Evolutionary conservation across 2,888 invertebrate species (phyloP).

Genomic region (Limnephilus marmoratus): DNA sequence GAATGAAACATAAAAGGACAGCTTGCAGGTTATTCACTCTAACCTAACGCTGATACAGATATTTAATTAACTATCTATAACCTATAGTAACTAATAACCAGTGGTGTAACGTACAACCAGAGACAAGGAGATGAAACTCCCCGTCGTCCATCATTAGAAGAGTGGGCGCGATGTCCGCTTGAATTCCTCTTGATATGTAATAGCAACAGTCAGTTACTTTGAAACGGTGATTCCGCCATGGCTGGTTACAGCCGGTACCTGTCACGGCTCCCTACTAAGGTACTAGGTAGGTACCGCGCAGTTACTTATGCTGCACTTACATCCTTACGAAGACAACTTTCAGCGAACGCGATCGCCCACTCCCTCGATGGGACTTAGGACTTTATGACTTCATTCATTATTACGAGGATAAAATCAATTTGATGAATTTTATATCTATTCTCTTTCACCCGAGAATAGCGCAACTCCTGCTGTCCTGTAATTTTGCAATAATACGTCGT

Average conservation of each 20-base stretch:
- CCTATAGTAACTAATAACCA: background rate
- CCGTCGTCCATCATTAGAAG: background rate
- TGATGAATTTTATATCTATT: background rate
- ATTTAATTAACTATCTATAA: background rate
- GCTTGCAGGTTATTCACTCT: background rate
- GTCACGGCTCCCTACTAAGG: background rate
- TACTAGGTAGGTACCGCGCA: background rate
- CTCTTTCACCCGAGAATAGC: background rate
- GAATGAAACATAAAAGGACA: background rate
- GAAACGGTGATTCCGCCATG: slow-evolving; percentile 44
- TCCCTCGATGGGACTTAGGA: slow-evolving; percentile 25
- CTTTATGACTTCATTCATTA: slow-evolving; percentile 27
- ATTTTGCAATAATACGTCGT: background rate
- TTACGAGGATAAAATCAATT: background rate
- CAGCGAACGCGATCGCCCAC: slow-evolving; percentile 35
- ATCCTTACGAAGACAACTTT: slow-evolving; percentile 11
- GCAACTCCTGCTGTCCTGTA: background rate
- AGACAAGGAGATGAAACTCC: slow-evolving; percentile 15
- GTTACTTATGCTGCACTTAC: background rate
- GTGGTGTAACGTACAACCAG: background rate
- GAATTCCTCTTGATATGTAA: slow-evolving; percentile 29
- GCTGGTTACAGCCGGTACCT: slow-evolving; percentile 10
- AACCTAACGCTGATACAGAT: background rate
- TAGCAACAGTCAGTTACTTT: slow-evolving; percentile 13
- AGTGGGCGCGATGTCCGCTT: slow-evolving; percentile 4